Conservation (phyloP, 2,888 invertebrate genomes). For the Shargacucullia verbasci region DNA sequence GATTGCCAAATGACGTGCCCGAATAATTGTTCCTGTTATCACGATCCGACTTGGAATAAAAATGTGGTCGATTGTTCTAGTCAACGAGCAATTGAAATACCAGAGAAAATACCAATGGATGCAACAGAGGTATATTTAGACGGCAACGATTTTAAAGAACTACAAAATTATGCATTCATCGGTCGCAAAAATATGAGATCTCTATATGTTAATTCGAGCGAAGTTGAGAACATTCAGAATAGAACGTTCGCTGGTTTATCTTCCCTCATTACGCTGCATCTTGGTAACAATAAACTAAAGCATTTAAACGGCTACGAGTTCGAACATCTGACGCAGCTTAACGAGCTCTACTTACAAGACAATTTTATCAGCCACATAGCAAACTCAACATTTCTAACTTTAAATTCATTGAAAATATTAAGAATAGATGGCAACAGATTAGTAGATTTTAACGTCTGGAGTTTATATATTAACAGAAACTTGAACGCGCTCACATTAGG, state of each 20-base stretch:
- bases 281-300: conserved; percentile 95
- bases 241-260: conserved; percentile 96
- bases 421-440: conserved; percentile 95
- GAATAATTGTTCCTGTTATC: conserved; percentile 97
- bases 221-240: conserved; percentile 95
- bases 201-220: conserved; percentile 95
- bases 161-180: conserved; percentile 96
- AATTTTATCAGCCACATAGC: conserved; percentile 94
- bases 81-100: conserved; percentile 93
- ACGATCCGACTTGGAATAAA: conserved; percentile 97
- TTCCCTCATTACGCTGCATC: conserved; percentile 93
- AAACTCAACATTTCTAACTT: conserved; percentile 93
- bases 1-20: conserved; percentile 99
- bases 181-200: conserved; percentile 96
- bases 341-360: conserved; percentile 95
- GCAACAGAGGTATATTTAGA: conserved; percentile 97
- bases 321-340: conserved; percentile 93
- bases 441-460: conserved; percentile 94
- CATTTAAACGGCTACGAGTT: conserved; percentile 95
- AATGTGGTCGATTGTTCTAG: conserved; percentile 97
- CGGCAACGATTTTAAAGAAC: conserved; percentile 95
- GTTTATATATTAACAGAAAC: conserved; percentile 90
- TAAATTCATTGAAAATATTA: conserved; percentile 93
- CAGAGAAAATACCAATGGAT: conserved; percentile 97
- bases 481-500: conserved; percentile 93